Evolutionary conservation across 2,888 invertebrate genomes (phyloP), one percentile per base, ranked within the genome.

Genomic region (Sinodicranocentrus sp.): DNA sequence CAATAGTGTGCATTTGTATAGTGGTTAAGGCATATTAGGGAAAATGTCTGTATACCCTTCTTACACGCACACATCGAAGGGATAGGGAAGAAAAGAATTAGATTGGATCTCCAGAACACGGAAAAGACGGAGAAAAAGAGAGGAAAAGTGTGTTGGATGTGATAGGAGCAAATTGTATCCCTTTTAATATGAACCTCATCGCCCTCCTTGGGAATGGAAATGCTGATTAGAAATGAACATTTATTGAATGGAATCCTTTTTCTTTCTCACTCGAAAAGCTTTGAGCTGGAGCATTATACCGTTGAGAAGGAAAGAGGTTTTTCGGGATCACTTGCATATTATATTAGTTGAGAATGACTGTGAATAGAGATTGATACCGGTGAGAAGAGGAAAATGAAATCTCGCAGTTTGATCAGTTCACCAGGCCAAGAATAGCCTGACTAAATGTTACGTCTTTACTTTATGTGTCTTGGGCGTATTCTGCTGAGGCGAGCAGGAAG

Each of bases 161-260:
- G 72, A 57, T 54, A 63, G 72, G 44, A 80, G 80, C 80, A 80
- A 80, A 80, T 80, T 80, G 80, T 73, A 80, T 80, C 80, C 80
- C 67, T 80, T 80, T 73, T 80, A 80, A 80, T 80, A 80, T 73
- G 54, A 59, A 63, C 73, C 67, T 80, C 71, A 80, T 80, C 79
- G 72, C 71, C 65, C 43, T 65, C 65, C 67, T 28, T 59, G 72
- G 71, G 79, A 79, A 73, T 73, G 80, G 80, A 57, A 80, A 73
- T 80, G 73, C 80, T 80, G 80, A 80, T 78, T 78, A 80, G 65
- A 59, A 77, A 77, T 77, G 79, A 79, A 72, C 79, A 79, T 79
- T 79, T 79, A 80, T 72, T 72, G 65, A 80, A 70, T 73, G 72
- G 72, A 80, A 80, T 57, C 78, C 71, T 25, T 78, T 78, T 65